phyloP scores from a whole-genome alignment of 2,113 vertebrate species.

The Thryonomys swinderianus region DNA sequence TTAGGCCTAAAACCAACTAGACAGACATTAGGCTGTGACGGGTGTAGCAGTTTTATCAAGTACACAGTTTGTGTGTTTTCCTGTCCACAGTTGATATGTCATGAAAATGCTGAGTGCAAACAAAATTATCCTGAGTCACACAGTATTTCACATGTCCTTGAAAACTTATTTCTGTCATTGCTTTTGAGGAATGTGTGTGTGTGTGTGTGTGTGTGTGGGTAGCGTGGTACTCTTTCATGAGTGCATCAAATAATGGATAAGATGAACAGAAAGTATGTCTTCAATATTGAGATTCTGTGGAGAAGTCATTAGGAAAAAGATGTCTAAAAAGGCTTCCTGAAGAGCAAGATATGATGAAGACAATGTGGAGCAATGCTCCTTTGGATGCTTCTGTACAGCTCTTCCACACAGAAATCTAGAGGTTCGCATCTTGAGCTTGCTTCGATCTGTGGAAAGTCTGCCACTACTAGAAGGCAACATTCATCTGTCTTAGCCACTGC shows the following conservation, averaged over 20 bases:
- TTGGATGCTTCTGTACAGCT: neutral
- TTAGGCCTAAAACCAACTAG: neutral
- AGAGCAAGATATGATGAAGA: neutral
- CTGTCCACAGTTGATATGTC: neutral
- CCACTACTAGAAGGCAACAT: neutral
- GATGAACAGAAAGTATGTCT: neutral
- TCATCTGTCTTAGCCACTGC: neutral
- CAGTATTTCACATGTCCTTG: neutral
- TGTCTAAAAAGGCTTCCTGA: neutral
- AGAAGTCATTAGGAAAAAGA: neutral
- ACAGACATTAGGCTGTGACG: neutral
- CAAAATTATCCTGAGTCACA: neutral
- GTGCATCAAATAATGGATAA: too few species aligned
- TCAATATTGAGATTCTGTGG: neutral
- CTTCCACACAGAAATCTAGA: neutral
- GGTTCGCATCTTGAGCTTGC: neutral
- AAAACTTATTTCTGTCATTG: neutral
- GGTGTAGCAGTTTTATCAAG: neutral
- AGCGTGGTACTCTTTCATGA: neutral
- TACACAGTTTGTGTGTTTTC: neutral
- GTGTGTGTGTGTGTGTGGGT: too few species aligned
- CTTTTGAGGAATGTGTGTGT: neutral
- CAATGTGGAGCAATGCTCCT: neutral
- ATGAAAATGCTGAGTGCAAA: neutral
- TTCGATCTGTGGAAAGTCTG: neutral